Base-by-base conservation (phyloP, 2,113 vertebrate genomes). In the Brachypodius melanocephalos region DNA sequence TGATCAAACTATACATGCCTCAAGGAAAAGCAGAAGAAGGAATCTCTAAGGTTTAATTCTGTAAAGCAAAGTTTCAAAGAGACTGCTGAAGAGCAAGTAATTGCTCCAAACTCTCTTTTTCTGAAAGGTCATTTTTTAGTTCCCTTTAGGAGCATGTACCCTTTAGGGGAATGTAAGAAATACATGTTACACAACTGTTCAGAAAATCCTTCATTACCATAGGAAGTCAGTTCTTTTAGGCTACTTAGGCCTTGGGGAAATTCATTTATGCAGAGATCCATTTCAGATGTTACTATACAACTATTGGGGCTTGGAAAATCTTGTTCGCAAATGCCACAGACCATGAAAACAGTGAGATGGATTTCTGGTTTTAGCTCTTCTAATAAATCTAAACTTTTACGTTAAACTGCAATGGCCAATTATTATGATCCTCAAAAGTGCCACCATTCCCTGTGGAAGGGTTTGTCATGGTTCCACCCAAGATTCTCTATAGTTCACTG, bases 1-100 rank as follows among this genome's bases (percentile, higher is more conserved):
- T 95, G 94, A 95, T 97, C 94, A 97, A 95, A 93, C 89, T 67
- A 29, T n/a, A 90, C 16, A 74, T 78, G 92, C 86, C 92, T 93
- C 34, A 31, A 92, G 90, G 94, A 94, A 95, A 93, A 93, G n/a
- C 18, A 62, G 49, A 20, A 45, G 78, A 73, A 88, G 43, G 65
- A 92, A 51, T 93, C 92, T 94, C 94, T 92, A 68, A 81, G 95
- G 94, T 90, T 96, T 90, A 92, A 94, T 92, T 94, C 40, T 81
- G 66, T 92, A 90, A 96, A 94, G 88, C 46, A 80, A 77, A 93
- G 63, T 90, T 96, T 92, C 72, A 88, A 82, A 95, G 82, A 88
- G 34, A 42, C 76, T 92, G 84, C 55, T 86, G 92, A 93, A 90
- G 28, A 90, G 73, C 83, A 89, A 67, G 73, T 90, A 94, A 95